phyloP scores from a whole-genome alignment of 2,113 vertebrate genomes.

The Nestor notabilis region DNA sequence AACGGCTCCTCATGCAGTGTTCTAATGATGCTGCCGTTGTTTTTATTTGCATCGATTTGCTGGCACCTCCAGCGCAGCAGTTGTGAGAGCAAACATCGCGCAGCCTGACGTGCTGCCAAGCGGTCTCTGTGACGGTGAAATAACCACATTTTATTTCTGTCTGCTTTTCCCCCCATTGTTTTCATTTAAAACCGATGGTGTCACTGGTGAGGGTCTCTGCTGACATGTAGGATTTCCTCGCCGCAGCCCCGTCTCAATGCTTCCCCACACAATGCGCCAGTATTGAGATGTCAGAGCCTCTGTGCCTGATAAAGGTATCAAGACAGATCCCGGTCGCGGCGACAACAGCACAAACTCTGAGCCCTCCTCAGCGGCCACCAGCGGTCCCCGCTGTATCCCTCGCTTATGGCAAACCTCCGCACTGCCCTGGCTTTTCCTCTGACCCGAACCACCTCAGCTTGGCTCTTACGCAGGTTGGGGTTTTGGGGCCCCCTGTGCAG shows the following conservation, averaged over 20 bases:
- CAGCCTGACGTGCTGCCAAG: background rate
- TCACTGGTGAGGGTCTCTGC: conserved; percentile 1
- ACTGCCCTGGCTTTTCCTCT: accelerated
- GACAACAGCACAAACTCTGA: background rate
- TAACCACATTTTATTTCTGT: background rate
- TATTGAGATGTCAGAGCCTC: conserved; percentile 64
- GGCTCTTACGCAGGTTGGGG: accelerated
- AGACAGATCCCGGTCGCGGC: background rate
- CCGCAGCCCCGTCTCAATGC: background rate
- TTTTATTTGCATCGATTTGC: conserved; percentile 23
- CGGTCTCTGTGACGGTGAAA: background rate
- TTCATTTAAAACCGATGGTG: background rate
- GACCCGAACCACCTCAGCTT: background rate
- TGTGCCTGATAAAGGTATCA: conserved; percentile 56
- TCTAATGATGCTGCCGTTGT: background rate
- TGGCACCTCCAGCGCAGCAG: conserved; percentile 13
- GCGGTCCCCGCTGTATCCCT: background rate
- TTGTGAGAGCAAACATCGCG: background rate
- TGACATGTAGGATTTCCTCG: conserved; percentile 50
- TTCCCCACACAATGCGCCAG: conserved; percentile 13
- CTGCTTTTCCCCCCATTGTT: conserved; percentile 3
- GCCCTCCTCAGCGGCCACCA: background rate
- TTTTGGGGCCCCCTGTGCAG: background rate
- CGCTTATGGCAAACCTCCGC: background rate
- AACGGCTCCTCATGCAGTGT: background rate